A percentile compares a stretch with the other conserved stretches of the same genome.
Evolutionary conservation across 2,888 invertebrate species (phyloP).

Genomic region (Lycaena phlaeas): DNA sequence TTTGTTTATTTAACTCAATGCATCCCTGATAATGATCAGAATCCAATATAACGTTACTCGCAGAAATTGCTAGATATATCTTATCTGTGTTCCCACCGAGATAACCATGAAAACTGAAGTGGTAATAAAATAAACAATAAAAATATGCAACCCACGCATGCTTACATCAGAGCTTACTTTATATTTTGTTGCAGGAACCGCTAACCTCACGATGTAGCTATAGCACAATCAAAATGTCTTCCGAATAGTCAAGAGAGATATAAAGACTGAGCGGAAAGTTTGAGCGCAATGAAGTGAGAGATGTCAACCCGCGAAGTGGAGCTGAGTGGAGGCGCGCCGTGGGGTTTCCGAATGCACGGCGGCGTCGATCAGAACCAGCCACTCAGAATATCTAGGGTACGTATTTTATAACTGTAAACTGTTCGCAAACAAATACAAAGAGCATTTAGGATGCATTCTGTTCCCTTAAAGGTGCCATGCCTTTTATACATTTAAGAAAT

Average conservation of each 20-base stretch:
- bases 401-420: constrained; percentile 31
- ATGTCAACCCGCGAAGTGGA: constrained; percentile 83
- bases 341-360: constrained; percentile 92
- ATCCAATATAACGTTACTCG: too few relatives aligned
- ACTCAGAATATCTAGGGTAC: constrained; percentile 84
- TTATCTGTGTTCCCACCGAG: not conserved
- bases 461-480: too few relatives aligned
- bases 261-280: constrained; percentile 10
- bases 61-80: too few relatives aligned
- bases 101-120: not conserved
- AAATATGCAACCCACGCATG: not conserved
- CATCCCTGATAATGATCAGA: too few relatives aligned
- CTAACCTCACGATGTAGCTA: constrained; percentile 24
- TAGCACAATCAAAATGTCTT: constrained; percentile 6
- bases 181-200: not conserved
- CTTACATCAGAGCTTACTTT: not conserved
- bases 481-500: too few relatives aligned
- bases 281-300: constrained; percentile 43
- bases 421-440: not conserved
- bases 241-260: not conserved
- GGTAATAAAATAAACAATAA: not conserved
- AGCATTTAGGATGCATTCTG: too few relatives aligned
- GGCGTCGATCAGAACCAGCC: constrained; percentile 85
- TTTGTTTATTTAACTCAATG: too few relatives aligned
- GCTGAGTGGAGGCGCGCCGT: constrained; percentile 86